These are phyloP conservation scores for Dolichomitus sp. DNA, from an alignment of 2,888 invertebrate genomes.

Conservation along the genomic window DNA sequence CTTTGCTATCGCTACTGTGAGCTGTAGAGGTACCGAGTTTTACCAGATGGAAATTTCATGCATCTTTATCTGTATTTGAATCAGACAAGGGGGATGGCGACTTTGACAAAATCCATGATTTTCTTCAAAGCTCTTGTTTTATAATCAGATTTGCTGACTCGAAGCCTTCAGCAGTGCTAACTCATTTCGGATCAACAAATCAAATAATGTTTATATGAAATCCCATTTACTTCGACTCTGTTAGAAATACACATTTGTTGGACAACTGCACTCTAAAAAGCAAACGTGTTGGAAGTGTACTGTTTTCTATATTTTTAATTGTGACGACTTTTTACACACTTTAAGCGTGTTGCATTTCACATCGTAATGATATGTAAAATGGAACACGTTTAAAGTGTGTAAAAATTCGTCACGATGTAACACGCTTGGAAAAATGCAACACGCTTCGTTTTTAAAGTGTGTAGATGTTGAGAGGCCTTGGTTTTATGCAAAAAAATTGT, in stretches of 20 bases:
- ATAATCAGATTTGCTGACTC: background rate
- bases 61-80: background rate
- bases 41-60: background rate
- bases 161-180: background rate
- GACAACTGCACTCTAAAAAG: no score
- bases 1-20: background rate
- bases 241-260: no score
- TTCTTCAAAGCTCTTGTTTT: background rate
- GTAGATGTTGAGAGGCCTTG: background rate
- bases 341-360: no score
- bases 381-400: no score
- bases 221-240: background rate
- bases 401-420: no score
- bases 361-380: no score
- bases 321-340: no score
- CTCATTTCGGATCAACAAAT: background rate
- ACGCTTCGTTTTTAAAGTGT: no score
- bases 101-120: constrained; percentile 1
- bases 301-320: no score
- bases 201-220: background rate
- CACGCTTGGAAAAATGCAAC: no score
- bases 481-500: background rate
- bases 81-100: no score
- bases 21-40: background rate
- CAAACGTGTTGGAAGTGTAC: no score